These are phyloP conservation scores for Macrosoma leucophasiata DNA, from an alignment of 2,888 invertebrate genomes.

Conservation along the genomic window DNA sequence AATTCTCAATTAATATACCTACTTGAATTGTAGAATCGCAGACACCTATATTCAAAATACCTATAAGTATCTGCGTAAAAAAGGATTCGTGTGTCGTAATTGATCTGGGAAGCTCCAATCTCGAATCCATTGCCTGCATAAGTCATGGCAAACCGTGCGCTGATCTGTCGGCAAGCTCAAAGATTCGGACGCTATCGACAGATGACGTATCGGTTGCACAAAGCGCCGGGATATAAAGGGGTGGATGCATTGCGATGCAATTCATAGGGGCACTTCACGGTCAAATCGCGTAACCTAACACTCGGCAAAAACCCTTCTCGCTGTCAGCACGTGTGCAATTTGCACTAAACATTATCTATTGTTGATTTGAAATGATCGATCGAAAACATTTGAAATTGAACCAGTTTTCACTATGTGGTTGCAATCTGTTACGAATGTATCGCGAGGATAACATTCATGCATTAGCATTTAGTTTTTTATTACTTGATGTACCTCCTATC, in stretches of 20 bases:
- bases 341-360: slow-evolving; percentile 31
- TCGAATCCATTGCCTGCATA: not conserved
- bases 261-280: slow-evolving; percentile 67
- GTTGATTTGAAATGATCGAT: slow-evolving; percentile 30
- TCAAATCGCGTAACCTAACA: slow-evolving; percentile 59
- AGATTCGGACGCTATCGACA: slow-evolving; percentile 48
- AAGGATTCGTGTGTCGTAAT: too few relatives aligned
- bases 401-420: too few relatives aligned
- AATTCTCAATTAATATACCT: too few relatives aligned
- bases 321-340: slow-evolving; percentile 54
- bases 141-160: too few relatives aligned
- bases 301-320: slow-evolving; percentile 47
- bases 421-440: too few relatives aligned
- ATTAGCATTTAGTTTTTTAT: too few relatives aligned
- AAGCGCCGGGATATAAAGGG: slow-evolving; percentile 58
- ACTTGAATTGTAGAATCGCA: too few relatives aligned
- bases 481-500: too few relatives aligned
- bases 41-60: too few relatives aligned
- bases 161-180: slow-evolving; percentile 56
- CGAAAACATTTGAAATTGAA: slow-evolving; percentile 5
- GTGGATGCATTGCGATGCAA: slow-evolving; percentile 69
- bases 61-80: too few relatives aligned
- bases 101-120: slow-evolving; percentile 6
- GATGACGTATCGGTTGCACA: slow-evolving; percentile 70
- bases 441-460: too few relatives aligned